phyloP scores from a whole-genome alignment of 2,888 invertebrate species.

The Lobophora halterata region DNA sequence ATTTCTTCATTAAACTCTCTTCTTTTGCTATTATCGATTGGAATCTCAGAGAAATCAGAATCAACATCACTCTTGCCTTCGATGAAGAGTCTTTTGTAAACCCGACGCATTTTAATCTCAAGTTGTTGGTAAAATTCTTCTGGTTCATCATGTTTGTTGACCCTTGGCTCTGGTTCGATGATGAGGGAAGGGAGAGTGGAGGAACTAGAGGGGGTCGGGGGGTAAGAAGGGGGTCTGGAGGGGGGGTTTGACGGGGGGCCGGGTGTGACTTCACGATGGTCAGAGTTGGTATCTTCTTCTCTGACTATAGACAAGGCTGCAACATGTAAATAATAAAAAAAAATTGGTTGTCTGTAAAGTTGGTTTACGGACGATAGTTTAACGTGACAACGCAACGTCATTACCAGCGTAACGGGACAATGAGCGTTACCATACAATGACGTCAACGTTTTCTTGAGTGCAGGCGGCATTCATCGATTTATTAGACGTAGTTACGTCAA shows the following conservation, averaged over 20 bases:
- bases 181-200: slow-evolving; percentile 44
- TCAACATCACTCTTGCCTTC: slow-evolving; percentile 17
- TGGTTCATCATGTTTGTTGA: slow-evolving; percentile 40
- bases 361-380: too few species aligned
- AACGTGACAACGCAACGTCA: too few species aligned
- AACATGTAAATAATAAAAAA: slow-evolving; percentile 1
- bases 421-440: too few species aligned
- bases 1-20: not conserved
- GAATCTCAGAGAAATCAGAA: not conserved
- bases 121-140: slow-evolving; percentile 39
- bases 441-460: too few species aligned
- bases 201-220: slow-evolving; percentile 25
- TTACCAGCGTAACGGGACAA: too few species aligned
- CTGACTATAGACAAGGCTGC: slow-evolving; percentile 2
- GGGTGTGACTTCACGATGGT: too few species aligned
- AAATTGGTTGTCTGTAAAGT: too few species aligned
- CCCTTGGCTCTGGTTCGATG: slow-evolving; percentile 38
- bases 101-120: slow-evolving; percentile 30
- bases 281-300: slow-evolving; percentile 8
- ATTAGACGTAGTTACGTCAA: too few species aligned
- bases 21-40: too few species aligned
- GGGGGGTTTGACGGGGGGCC: not conserved
- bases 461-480: too few species aligned
- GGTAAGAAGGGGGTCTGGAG: slow-evolving; percentile 1
- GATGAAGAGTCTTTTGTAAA: slow-evolving; percentile 39